Percentiles rank a stretch among this genome's conserved stretches.
phyloP scores from a whole-genome alignment of 2,888 invertebrate genomes.

The Drosophila recens region DNA sequence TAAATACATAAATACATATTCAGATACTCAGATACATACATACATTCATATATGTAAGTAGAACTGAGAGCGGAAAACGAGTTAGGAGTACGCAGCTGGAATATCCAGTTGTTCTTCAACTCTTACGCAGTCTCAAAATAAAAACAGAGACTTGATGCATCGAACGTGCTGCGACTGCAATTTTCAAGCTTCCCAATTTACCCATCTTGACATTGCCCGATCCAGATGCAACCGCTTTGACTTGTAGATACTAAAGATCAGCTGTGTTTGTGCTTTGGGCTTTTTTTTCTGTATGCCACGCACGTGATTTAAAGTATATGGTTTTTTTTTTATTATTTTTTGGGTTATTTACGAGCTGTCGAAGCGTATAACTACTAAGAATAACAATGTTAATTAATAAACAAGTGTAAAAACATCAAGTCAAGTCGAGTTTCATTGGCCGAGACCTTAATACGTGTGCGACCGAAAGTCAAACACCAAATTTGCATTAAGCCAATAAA shows the following conservation, averaged over 20 bases:
- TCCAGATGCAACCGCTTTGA: constrained; percentile 11
- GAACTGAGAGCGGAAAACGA: constrained; percentile 46
- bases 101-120: constrained; percentile 60
- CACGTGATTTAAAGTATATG: constrained; percentile 34
- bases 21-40: not conserved
- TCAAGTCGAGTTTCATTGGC: constrained; percentile 68
- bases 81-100: constrained; percentile 57
- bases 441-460: constrained; percentile 81
- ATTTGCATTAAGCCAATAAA: constrained; percentile 52
- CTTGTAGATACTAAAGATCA: constrained; percentile 4
- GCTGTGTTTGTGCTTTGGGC: not conserved
- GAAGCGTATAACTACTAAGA: constrained; percentile 6
- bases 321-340: not conserved
- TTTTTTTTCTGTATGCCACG: constrained; percentile 3
- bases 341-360: constrained; percentile 3
- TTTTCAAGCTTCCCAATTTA: constrained; percentile 6
- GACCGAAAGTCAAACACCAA: constrained; percentile 32
- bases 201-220: constrained; percentile 2
- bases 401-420: constrained; percentile 3
- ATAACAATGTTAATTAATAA: constrained; percentile 34
- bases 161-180: constrained; percentile 8
- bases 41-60: not conserved
- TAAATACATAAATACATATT: constrained; percentile 11
- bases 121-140: not conserved
- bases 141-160: constrained; percentile 1